A percentile compares a stretch with the other conserved stretches of the same genome.
phyloP scores from a whole-genome alignment of 2,113 vertebrate genomes.

The Zosterops borbonicus region DNA sequence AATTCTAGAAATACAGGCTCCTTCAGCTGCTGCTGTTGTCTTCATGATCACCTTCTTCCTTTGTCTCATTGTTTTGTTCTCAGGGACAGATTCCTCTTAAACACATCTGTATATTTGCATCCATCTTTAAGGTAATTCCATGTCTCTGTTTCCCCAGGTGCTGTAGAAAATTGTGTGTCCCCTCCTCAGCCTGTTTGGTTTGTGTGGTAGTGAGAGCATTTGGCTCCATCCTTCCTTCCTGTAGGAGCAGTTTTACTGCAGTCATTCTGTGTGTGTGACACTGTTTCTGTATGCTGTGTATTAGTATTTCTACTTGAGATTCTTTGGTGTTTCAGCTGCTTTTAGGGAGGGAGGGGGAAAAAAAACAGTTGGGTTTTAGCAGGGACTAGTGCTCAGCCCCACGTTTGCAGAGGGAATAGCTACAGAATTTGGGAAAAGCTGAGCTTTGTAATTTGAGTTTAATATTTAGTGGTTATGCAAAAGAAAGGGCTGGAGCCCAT shows the following conservation, averaged over 20 bases:
- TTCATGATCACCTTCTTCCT: slow-evolving; percentile 38
- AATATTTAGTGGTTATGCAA: background rate
- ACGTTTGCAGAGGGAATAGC: accelerated
- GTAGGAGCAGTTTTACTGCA: background rate
- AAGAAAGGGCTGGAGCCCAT: background rate
- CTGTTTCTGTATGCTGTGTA: background rate
- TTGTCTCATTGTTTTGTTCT: slow-evolving; percentile 57
- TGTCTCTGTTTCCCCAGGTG: slow-evolving; percentile 6
- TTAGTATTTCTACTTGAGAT: background rate
- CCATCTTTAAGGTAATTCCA: slow-evolving; percentile 72
- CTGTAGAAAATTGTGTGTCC: background rate
- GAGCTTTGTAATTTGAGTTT: background rate
- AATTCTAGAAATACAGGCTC: background rate
- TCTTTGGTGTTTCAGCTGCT: background rate
- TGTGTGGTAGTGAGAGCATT: background rate
- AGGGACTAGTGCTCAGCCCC: background rate
- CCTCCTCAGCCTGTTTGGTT: background rate
- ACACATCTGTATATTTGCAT: slow-evolving; percentile 64
- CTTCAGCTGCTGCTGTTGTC: background rate
- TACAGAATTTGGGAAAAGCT: background rate
- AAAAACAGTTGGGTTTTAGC: background rate
- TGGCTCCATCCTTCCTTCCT: background rate
- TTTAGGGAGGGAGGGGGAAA: background rate
- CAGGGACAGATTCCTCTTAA: slow-evolving; percentile 71
- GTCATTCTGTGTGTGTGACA: background rate